A percentile compares a stretch with the other conserved stretches of the same genome.
phyloP scores from a whole-genome alignment of 2,113 vertebrate species.

The Meriones unguiculatus region DNA sequence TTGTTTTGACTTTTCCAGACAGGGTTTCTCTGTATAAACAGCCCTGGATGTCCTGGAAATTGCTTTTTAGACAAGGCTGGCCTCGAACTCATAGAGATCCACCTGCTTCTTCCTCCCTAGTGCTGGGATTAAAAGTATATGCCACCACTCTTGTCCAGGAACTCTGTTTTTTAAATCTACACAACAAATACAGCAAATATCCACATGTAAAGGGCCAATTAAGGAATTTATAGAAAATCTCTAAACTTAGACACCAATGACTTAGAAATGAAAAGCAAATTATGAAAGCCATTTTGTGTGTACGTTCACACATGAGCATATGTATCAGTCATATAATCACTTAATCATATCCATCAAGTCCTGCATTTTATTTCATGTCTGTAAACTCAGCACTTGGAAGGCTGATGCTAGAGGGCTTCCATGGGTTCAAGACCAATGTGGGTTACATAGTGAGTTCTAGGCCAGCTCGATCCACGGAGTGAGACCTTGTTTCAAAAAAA shows the following conservation, averaged over 20 bases:
- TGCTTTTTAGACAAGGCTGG: background rate
- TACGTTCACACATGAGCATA: background rate
- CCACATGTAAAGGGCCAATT: background rate
- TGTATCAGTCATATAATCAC: background rate
- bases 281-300: background rate
- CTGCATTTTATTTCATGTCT: background rate
- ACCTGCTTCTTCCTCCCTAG: background rate
- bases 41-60: background rate
- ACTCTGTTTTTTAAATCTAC: background rate
- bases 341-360: background rate
- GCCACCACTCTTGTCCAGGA: background rate
- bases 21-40: background rate
- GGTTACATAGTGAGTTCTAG: no score
- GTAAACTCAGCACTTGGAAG: background rate
- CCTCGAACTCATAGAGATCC: background rate
- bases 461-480: background rate
- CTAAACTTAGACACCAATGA: background rate
- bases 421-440: background rate
- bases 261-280: slow-evolving; percentile 43
- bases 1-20: background rate
- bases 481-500: background rate
- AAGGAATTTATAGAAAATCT: background rate
- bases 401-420: background rate
- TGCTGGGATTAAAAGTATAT: background rate
- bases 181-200: background rate